phyloP scores from a whole-genome alignment of 2,888 invertebrate species.

The Netelia virgata region DNA sequence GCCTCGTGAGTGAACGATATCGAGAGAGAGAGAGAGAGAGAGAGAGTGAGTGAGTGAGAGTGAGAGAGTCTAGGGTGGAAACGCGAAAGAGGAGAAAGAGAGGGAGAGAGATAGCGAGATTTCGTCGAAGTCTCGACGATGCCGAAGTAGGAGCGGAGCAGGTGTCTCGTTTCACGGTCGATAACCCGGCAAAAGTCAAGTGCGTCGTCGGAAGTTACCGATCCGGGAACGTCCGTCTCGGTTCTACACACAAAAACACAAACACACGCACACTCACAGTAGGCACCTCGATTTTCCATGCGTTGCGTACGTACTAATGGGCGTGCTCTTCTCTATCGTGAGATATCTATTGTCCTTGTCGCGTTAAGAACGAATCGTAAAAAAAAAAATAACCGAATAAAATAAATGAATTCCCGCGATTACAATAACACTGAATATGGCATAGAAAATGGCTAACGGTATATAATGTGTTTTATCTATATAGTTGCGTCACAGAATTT shows the following conservation, averaged over 20 bases:
- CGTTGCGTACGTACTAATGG: neutral
- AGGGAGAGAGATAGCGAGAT: conserved; percentile 51
- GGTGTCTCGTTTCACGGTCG: conserved; percentile 75
- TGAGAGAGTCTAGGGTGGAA: conserved; percentile 31
- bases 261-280: neutral
- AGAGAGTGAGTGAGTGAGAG: conserved; percentile 14
- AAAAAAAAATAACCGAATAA: conserved; percentile 7
- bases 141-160: conserved; percentile 70
- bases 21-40: neutral
- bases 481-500: conserved; percentile 48
- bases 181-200: conserved; percentile 74
- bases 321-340: neutral
- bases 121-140: conserved; percentile 65
- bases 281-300: neutral
- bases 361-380: neutral
- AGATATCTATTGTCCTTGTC: neutral
- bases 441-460: neutral
- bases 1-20: conserved; percentile 32
- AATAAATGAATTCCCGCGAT: conserved; percentile 18
- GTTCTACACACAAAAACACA: conserved; percentile 41
- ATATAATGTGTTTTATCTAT: conserved; percentile 30
- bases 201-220: conserved; percentile 73
- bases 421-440: conserved; percentile 41
- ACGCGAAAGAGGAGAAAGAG: neutral
- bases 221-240: conserved; percentile 71